Percentiles rank a stretch among this genome's conserved stretches.
phyloP scores from a whole-genome alignment of 35 echinoderm and acorn worm species.

The Hemicentrotus pulcherrimus region DNA sequence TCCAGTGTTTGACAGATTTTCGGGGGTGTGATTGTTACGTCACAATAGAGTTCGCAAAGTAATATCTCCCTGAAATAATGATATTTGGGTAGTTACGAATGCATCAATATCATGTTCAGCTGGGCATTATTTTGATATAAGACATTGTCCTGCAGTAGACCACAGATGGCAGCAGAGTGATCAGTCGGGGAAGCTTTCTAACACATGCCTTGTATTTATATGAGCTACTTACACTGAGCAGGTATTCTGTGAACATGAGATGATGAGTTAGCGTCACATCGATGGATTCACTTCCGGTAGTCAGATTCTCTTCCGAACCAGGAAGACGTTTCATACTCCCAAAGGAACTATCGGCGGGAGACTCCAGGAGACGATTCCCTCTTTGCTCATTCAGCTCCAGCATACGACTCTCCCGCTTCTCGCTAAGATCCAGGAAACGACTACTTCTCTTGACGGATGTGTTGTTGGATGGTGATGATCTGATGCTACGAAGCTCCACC shows the following conservation, averaged over 20 bases:
- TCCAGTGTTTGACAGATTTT: too few relatives aligned
- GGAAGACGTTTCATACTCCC: conserved; percentile 61
- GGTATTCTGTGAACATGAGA: conserved; percentile 93
- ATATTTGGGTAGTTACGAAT: too few relatives aligned
- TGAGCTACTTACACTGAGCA: conserved; percentile 84
- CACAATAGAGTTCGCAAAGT: too few relatives aligned
- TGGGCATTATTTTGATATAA: too few relatives aligned
- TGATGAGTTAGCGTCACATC: conserved; percentile 85
- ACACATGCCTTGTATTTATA: background rate
- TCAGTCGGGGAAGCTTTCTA: too few relatives aligned
- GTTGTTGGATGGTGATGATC: conserved; percentile 8
- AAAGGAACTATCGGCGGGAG: conserved; percentile 66
- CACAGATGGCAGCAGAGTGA: too few relatives aligned
- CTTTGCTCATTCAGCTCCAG: conserved; percentile 89
- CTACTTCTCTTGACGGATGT: conserved; percentile 71
- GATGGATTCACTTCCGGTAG: conserved; percentile 69
- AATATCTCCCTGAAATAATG: too few relatives aligned
- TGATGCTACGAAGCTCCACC: conserved; percentile 41
- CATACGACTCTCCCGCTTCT: conserved; percentile 91
- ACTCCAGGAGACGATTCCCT: conserved; percentile 72
- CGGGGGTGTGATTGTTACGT: too few relatives aligned
- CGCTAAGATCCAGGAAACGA: conserved; percentile 76
- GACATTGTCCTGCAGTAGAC: too few relatives aligned
- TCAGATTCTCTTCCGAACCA: conserved; percentile 58
- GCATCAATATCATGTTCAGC: too few relatives aligned